phyloP scores from a whole-genome alignment of 1,140 invertebrate species.

The Liolophura sinensis region DNA sequence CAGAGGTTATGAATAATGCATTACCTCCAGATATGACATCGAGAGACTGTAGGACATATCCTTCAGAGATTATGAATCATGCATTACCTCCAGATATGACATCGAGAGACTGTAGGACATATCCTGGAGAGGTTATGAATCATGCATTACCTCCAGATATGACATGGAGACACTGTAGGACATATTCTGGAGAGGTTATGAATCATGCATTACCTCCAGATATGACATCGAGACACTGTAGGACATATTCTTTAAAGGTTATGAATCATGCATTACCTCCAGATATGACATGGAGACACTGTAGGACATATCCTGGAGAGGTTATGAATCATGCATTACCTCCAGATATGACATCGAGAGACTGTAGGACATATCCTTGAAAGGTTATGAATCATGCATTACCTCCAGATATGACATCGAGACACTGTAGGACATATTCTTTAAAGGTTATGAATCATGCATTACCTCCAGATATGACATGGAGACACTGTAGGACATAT shows the following conservation, averaged over 20 bases:
- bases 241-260: slow-evolving; percentile 32
- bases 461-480: slow-evolving; percentile 81
- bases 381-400: slow-evolving; percentile 6
- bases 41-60: slow-evolving; percentile 71
- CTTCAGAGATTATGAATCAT: not conserved
- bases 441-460: not conserved
- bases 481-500: no score
- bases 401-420: slow-evolving; percentile 91
- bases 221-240: slow-evolving; percentile 91
- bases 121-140: slow-evolving; percentile 15
- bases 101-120: slow-evolving; percentile 77
- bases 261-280: slow-evolving; percentile 62
- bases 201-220: slow-evolving; percentile 67
- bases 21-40: slow-evolving; percentile 88
- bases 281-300: slow-evolving; percentile 94
- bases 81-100: slow-evolving; percentile 81
- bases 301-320: slow-evolving; percentile 46
- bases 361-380: slow-evolving; percentile 61
- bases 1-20: not conserved
- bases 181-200: slow-evolving; percentile 24
- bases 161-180: slow-evolving; percentile 84
- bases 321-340: slow-evolving; percentile 31
- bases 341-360: slow-evolving; percentile 95
- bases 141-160: slow-evolving; percentile 74
- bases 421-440: slow-evolving; percentile 68